A percentile compares a stretch with the other conserved stretches of the same genome.
Conservation (phyloP, 2,113 vertebrate genomes). For the Dendrocopos noguchii region DNA sequence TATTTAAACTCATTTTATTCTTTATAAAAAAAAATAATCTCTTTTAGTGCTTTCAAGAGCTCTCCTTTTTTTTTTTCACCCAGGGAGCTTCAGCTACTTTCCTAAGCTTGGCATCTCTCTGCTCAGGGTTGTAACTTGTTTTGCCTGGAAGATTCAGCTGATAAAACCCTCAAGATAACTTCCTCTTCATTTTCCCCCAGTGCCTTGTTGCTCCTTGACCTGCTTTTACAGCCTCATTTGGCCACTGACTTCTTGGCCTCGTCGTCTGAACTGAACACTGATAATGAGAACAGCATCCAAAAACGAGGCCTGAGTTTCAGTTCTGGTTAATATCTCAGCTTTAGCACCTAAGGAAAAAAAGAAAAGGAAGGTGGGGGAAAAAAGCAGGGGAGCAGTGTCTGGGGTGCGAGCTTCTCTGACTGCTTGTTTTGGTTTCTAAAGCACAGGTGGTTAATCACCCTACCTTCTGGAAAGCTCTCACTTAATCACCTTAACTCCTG, state of each 20-base stretch:
- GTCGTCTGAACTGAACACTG: neutral
- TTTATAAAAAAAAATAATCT: neutral
- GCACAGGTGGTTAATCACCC: neutral
- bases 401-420: neutral
- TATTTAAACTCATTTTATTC: neutral
- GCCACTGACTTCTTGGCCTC: slow-evolving; percentile 36
- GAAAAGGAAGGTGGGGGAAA: too few relatives aligned
- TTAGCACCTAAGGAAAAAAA: neutral
- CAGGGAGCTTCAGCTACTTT: neutral
- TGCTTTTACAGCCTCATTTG: slow-evolving; percentile 39
- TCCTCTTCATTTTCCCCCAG: neutral
- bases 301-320: slow-evolving; percentile 54
- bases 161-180: neutral
- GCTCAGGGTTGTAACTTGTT: neutral
- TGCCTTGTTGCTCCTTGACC: neutral
- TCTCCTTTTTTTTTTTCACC: neutral
- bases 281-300: slow-evolving; percentile 27
- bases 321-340: slow-evolving; percentile 63
- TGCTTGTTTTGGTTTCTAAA: neutral
- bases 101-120: neutral
- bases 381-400: neutral
- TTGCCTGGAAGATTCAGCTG: neutral
- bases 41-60: neutral
- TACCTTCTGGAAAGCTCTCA: neutral
- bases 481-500: neutral